phyloP scores from a whole-genome alignment of 2,113 vertebrate species.

The Phrynosoma blainvillii region DNA sequence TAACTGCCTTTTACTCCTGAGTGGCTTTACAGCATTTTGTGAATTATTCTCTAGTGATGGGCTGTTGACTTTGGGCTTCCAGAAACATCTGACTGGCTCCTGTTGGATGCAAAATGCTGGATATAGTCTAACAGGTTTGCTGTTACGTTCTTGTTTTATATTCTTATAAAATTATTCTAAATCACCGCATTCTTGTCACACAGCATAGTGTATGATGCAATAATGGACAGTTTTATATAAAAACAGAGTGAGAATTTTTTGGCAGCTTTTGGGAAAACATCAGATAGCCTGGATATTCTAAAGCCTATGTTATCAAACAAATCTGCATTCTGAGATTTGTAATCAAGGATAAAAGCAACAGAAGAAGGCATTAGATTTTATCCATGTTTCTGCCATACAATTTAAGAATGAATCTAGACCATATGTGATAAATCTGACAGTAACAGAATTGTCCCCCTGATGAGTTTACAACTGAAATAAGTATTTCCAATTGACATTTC shows the following conservation, averaged over 20 bases:
- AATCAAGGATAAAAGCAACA: not conserved
- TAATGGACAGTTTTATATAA: no score
- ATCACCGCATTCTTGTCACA: not conserved
- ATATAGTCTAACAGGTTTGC: not conserved
- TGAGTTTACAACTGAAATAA: not conserved
- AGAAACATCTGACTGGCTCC: not conserved
- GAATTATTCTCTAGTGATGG: no score
- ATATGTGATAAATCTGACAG: not conserved
- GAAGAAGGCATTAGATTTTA: not conserved
- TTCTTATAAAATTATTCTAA: not conserved
- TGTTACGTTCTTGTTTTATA: not conserved
- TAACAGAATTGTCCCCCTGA: not conserved
- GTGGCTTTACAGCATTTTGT: no score
- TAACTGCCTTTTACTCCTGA: no score
- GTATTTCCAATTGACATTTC: not conserved
- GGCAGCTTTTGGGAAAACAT: not conserved
- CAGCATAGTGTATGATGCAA: no score
- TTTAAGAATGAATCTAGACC: not conserved
- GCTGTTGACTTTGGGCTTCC: not conserved
- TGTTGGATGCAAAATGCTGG: not conserved
- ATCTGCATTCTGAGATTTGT: not conserved
- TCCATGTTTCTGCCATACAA: not conserved
- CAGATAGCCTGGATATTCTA: not conserved
- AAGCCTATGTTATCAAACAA: not conserved
- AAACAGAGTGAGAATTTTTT: not conserved